Conservation (phyloP, 2,888 invertebrate genomes). For the Zygaena filipendulae region DNA sequence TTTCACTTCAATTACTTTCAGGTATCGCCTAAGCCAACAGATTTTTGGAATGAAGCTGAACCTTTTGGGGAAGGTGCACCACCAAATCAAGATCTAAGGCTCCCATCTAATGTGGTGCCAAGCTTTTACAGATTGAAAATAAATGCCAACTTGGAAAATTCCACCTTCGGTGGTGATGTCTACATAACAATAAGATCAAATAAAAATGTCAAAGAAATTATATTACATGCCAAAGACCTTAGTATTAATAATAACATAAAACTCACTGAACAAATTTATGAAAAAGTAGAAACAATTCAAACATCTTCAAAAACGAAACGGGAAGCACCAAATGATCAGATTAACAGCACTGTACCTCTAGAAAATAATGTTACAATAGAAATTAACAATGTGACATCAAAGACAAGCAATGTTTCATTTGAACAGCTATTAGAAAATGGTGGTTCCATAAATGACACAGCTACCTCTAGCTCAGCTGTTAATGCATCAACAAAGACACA, state of each 20-base stretch:
- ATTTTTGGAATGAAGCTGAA: conserved; percentile 52
- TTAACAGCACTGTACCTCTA: conserved; percentile 11
- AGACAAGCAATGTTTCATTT: no score
- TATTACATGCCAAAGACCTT: conserved; percentile 63
- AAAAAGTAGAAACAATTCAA: conserved; percentile 35
- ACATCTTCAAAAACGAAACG: conserved; percentile 26
- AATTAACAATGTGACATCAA: conserved; percentile 11
- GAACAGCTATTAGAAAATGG: no score
- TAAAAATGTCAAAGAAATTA: conserved; percentile 42
- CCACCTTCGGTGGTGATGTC: conserved; percentile 48
- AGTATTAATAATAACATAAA: conserved; percentile 38
- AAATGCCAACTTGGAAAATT: conserved; percentile 55
- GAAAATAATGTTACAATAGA: conserved; percentile 9
- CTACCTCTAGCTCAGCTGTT: no score
- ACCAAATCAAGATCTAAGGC: conserved; percentile 39
- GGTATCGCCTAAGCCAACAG: conserved; percentile 31
- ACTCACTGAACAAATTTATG: conserved; percentile 56
- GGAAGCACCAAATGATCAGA: conserved; percentile 16
- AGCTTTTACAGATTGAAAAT: conserved; percentile 67
- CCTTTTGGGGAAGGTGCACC: conserved; percentile 35
- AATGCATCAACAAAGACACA: conserved; percentile 8
- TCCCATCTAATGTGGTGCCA: conserved; percentile 62
- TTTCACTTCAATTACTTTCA: no score
- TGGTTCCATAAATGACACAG: no score
- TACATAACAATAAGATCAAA: conserved; percentile 55